A percentile compares a stretch with the other conserved stretches of the same genome.
These are phyloP conservation scores for Drosophila kuntzei DNA, from an alignment of 2,888 invertebrate species.

Conservation along the genomic window DNA sequence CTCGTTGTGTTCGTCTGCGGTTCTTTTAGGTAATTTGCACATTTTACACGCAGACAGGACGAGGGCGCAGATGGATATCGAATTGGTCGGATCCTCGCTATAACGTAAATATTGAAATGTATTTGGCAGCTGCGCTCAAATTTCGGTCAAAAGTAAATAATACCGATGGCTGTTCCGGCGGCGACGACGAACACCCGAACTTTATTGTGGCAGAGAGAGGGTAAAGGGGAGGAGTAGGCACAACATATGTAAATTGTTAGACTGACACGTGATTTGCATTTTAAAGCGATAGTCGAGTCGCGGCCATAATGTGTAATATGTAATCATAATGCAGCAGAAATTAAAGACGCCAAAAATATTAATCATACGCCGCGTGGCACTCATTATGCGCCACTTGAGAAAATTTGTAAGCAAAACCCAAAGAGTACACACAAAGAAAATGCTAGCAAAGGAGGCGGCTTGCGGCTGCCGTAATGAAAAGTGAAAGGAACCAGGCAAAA, in stretches of 20 bases:
- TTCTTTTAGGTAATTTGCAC: constrained; percentile 82
- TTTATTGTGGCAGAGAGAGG: not conserved
- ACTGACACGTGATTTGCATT: constrained; percentile 75
- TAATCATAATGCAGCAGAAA: constrained; percentile 77
- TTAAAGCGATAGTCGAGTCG: constrained; percentile 55
- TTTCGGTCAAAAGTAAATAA: constrained; percentile 77
- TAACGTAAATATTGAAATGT: constrained; percentile 82
- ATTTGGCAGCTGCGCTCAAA: constrained; percentile 79
- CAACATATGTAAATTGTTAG: constrained; percentile 64
- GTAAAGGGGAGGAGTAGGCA: not conserved
- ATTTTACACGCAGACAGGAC: constrained; percentile 78
- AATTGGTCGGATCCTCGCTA: constrained; percentile 36
- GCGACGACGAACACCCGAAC: constrained; percentile 19
- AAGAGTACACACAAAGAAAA: constrained; percentile 25
- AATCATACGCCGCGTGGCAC: constrained; percentile 81
- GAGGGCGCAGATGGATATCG: constrained; percentile 39
- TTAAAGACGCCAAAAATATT: constrained; percentile 74
- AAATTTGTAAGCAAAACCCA: constrained; percentile 45
- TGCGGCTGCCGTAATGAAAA: constrained; percentile 58
- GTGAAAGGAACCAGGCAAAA: constrained; percentile 62
- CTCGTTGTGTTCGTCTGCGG: constrained; percentile 82
- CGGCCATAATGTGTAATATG: constrained; percentile 68
- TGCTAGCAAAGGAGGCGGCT: constrained; percentile 11
- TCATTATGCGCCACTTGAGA: constrained; percentile 79
- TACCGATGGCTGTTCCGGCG: constrained; percentile 56